Percentiles rank a stretch among this genome's conserved stretches.
Evolutionary conservation across 1,140 invertebrate species (phyloP).

Genomic region (Delia radicum): DNA sequence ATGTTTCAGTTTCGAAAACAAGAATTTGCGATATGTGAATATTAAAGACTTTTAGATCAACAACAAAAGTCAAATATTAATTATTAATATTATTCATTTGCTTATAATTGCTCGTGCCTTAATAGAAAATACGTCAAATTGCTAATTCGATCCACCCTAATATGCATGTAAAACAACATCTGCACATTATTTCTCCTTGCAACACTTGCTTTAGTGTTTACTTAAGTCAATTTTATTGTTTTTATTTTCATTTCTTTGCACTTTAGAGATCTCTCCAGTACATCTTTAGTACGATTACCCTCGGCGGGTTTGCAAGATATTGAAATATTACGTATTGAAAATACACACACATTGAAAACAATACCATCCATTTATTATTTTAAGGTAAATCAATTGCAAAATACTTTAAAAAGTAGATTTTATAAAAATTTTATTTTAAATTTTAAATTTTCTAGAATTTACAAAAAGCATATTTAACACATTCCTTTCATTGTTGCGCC

Average conservation of each 20-base stretch:
- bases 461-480: constrained; percentile 67
- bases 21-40: no score
- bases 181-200: no score
- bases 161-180: no score
- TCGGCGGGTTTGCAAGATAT: constrained; percentile 70
- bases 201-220: background rate
- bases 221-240: background rate
- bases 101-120: no score
- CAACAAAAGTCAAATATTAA: no score
- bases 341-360: constrained; percentile 71
- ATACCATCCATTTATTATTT: constrained; percentile 84
- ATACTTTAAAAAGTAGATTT: background rate
- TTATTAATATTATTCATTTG: no score
- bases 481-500: constrained; percentile 88
- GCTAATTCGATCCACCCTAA: no score
- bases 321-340: constrained; percentile 69
- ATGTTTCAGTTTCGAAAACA: no score
- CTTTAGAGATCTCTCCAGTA: constrained; percentile 72
- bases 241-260: background rate
- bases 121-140: no score
- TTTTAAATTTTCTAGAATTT: constrained; percentile 52
- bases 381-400: constrained; percentile 56
- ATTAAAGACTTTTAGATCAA: no score
- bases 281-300: constrained; percentile 71
- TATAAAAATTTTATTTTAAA: background rate